Base-by-base conservation (phyloP, 2,797 vertebrate genomes). In the Perdix hodgsoniae region DNA sequence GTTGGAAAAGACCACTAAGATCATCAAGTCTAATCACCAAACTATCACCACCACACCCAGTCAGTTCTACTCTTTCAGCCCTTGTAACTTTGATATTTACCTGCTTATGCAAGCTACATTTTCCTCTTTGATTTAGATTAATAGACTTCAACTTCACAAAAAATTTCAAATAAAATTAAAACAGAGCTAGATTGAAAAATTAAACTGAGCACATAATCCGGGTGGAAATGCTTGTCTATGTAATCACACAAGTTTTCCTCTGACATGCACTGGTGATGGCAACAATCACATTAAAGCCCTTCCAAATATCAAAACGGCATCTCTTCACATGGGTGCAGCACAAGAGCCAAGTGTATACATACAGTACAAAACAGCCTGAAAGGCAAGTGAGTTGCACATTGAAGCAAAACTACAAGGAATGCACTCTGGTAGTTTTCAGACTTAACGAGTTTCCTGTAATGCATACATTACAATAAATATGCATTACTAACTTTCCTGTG, bases 151-250 rank as follows among this genome's bases (percentile, higher is more conserved):
- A 83, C 76, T 83, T 90, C 18, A 57, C 88, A 83, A 91, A 80
- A 90, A 90, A 94, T 86, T 86, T 90, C 78, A 94, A 84, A 94
- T 91, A 73, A 49, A 94, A 88, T 75, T 69, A 94, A 91, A 90
- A 64, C 59, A 42, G 49, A 73, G 11, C 4, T 26, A 79, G 50
- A 90, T 83, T 45, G 67, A 82, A 88, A 96, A 95, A 74, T 52
- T 92, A 88, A 80, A 77, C 78, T 69, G 88, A 90, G 73, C 88
- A 94, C 88, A 90, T 93, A 94, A 63, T 78, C 73, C 67, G 86
- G 29, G 67, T 94, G 80, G 86, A 88, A 93, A 69, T 4, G n/a
- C 65, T 91, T 3, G 0, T 29, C 45, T 75, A 59, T 42, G 69
- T 33, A 73, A 94, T 71, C 69, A 44, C 44, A 87, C 47, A 57